These are phyloP conservation scores for Eutrigla gurnardus DNA, from an alignment of 2,797 vertebrate species.

Conservation along the genomic window DNA sequence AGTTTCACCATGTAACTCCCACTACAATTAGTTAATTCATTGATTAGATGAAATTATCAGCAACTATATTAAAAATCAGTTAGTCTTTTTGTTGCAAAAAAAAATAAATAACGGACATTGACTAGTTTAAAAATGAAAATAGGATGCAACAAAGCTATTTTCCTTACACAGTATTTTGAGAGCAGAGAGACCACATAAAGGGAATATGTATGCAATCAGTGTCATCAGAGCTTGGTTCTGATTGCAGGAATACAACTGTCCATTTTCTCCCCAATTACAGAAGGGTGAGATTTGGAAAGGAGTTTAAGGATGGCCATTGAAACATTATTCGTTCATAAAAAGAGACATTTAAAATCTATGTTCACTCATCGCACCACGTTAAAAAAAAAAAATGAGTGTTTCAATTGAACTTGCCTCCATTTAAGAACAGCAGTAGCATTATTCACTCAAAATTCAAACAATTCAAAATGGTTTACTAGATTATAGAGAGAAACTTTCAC, in stretches of 20 bases:
- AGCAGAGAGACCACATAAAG: background rate
- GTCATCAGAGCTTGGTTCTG: background rate
- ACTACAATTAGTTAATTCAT: background rate
- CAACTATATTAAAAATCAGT: no score
- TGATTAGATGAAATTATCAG: background rate
- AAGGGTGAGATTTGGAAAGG: background rate
- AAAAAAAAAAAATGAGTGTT: background rate
- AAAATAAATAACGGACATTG: no score
- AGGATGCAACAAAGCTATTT: conserved; percentile 1
- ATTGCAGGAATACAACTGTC: conserved; percentile 3
- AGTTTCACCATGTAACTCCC: background rate
- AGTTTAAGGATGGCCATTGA: no score
- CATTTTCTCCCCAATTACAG: background rate
- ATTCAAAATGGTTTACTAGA: background rate
- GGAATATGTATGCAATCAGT: conserved; percentile 1
- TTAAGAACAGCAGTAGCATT: background rate
- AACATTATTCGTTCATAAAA: no score
- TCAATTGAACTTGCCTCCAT: background rate
- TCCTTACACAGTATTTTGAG: background rate
- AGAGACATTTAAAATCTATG: background rate
- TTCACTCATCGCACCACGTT: background rate
- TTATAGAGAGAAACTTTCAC: background rate
- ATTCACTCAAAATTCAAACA: background rate
- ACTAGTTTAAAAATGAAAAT: background rate
- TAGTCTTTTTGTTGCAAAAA: background rate